Conservation (phyloP, 2,888 invertebrate species). For the Polydrusus pterygomalis region DNA sequence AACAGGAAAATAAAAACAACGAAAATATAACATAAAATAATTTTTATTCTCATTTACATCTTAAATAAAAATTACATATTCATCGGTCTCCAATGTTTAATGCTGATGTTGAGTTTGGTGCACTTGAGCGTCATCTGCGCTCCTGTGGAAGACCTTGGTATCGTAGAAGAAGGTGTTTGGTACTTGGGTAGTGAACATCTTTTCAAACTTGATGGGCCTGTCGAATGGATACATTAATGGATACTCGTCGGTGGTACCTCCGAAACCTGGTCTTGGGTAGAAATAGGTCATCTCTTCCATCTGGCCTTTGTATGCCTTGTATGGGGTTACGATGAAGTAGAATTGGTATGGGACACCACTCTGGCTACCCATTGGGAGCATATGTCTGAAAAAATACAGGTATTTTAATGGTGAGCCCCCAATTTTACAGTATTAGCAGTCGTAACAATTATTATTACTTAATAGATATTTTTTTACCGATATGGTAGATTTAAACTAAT, state of each 20-base stretch:
- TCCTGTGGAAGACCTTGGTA: constrained; percentile 77
- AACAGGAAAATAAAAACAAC: not conserved
- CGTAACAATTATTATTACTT: too few relatives aligned
- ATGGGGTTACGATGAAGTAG: constrained; percentile 72
- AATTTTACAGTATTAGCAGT: too few relatives aligned
- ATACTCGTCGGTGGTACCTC: constrained; percentile 74
- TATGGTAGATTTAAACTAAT: not conserved
- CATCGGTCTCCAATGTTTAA: constrained; percentile 25
- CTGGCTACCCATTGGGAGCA: constrained; percentile 81
- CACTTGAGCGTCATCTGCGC: constrained; percentile 56
- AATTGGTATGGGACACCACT: constrained; percentile 78
- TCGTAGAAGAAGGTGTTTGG: constrained; percentile 82
- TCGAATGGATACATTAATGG: constrained; percentile 86
- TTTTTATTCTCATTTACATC: not conserved
- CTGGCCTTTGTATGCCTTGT: constrained; percentile 66
- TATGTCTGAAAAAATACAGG: constrained; percentile 67
- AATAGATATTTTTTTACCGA: too few relatives aligned
- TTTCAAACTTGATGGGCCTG: constrained; percentile 75
- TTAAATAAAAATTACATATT: not conserved
- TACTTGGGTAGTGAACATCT: constrained; percentile 75
- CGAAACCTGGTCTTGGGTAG: constrained; percentile 61
- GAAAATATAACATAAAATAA: not conserved
- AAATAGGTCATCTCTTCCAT: constrained; percentile 50
- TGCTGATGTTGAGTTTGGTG: constrained; percentile 27
- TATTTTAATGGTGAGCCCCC: not conserved